Evolutionary conservation across 30 jellyfish, hydroid and myxozoan species (phyloP).

Genomic region (Aurelia sp.): DNA sequence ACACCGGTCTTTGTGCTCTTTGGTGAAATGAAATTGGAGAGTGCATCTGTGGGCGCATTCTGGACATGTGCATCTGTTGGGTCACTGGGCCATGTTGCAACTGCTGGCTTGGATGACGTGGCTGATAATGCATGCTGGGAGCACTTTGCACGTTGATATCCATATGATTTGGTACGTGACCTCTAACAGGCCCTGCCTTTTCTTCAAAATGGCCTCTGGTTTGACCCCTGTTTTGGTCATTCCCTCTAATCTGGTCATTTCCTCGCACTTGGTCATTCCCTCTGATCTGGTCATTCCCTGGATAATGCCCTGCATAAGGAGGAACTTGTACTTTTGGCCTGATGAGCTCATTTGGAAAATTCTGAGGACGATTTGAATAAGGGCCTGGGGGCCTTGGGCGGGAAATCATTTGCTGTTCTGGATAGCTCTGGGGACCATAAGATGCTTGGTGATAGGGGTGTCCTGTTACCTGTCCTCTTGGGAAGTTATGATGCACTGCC

Average conservation of each 20-base stretch:
- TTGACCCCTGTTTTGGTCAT: constrained; percentile 17
- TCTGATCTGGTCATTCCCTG: constrained; percentile 24
- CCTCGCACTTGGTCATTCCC: neutral
- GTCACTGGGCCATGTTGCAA: too few species aligned
- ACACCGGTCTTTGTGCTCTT: too few species aligned
- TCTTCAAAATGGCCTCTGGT: too few species aligned
- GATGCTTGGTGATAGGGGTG: constrained; percentile 21
- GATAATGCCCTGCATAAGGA: constrained; percentile 36
- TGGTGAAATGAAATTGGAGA: too few species aligned
- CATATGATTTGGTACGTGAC: neutral
- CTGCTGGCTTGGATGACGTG: too few species aligned
- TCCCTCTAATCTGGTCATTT: too few species aligned
- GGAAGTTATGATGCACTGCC: constrained; percentile 31
- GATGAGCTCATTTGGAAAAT: constrained; percentile 2
- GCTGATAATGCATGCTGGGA: too few species aligned
- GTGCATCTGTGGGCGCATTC: too few species aligned
- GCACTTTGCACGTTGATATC: too few species aligned
- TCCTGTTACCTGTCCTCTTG: constrained; percentile 28
- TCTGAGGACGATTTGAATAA: constrained; percentile 14
- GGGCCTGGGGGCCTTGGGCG: neutral
- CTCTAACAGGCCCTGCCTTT: neutral
- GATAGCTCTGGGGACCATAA: neutral
- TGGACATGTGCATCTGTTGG: too few species aligned
- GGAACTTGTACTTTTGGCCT: constrained; percentile 20
- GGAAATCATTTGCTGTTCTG: neutral